Base-by-base conservation (phyloP, 1,140 invertebrate species). In the Drosophila punjabiensis region DNA sequence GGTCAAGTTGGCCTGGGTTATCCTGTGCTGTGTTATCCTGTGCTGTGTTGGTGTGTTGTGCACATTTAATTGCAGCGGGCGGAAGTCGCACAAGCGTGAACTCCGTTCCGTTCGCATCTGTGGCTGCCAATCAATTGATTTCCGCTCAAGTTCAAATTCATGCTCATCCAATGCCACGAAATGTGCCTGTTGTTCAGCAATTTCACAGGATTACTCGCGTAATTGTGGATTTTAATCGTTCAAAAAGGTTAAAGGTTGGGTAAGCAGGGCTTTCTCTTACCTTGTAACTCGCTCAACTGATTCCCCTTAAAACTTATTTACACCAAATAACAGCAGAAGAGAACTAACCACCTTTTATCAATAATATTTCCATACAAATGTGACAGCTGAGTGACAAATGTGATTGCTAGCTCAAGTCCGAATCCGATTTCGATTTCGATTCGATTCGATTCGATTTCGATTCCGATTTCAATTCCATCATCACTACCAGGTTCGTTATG, bases 321-420 rank as follows among this genome's bases (percentile, higher is more conserved):
- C n/a, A n/a, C n/a, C 24, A 24, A 24, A 24, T 2, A 24, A 24
- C 24, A n/a, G 4, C 11, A 9, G 3, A 16, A 18, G 14, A 48
- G 6, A 4, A 48, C 4, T 5, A 3, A 24, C 0, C 45, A 0
- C 7, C 7, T 10, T 9, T 48, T 24, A 48, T 24, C 24, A 4
- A 16, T 48, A 48, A 47, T 56, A 78, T 81, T 87, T 76, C 63
- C 84, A 83, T 76, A 67, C 20, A 84, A 84, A 88, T 81, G 64
- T 89, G 74, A 79, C 77, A 88, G 66, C 67, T 80, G 66, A 50
- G 47, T 52, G 35, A 63, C 30, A 74, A 67, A 56, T 61, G 52
- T 30, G 33, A 55, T 52, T 52, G 32, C 18, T 32, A 28, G 47
- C 47, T 50, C 32, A 20, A 35, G 9, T 63, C 47, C 56, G 4